Evolutionary conservation across 2,888 invertebrate genomes (phyloP).

Genomic region (Dinocampus coccinellae): DNA sequence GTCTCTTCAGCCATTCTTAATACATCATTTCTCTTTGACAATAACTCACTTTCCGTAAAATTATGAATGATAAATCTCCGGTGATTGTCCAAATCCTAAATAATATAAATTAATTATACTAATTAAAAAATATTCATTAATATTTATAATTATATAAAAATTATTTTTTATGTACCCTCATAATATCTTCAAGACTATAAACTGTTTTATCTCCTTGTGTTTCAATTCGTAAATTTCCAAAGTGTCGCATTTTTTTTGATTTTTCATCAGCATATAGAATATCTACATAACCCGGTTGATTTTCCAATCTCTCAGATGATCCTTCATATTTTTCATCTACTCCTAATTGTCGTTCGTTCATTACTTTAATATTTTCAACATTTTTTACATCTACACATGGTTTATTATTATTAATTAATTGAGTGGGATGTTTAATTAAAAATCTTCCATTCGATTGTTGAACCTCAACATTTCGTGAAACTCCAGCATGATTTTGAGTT

Average conservation of each 20-base stretch:
- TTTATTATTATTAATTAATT: not conserved
- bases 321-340: conserved; percentile 21
- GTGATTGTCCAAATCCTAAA: conserved; percentile 56
- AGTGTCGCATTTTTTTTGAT: conserved; percentile 48
- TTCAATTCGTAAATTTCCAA: conserved; percentile 54
- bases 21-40: conserved; percentile 60
- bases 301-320: conserved; percentile 38
- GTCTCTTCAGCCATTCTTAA: conserved; percentile 53
- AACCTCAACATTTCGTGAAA: not conserved
- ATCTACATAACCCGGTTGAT: conserved; percentile 60
- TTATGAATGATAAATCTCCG: conserved; percentile 59
- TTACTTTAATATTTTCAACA: not conserved
- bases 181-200: conserved; percentile 54
- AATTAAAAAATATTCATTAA: conserved; percentile 5
- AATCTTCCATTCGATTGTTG: conserved; percentile 2
- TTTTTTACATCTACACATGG: conserved; percentile 3
- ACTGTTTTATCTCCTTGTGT: conserved; percentile 48
- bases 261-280: conserved; percentile 58
- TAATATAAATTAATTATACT: not conserved
- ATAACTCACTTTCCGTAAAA: conserved; percentile 62
- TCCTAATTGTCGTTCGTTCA: conserved; percentile 11
- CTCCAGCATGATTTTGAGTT: not conserved
- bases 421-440: conserved; percentile 13
- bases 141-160: not conserved
- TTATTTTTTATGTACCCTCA: conserved; percentile 49